Evolutionary conservation across 1,140 invertebrate genomes (phyloP).

Genomic region (Metopolophium dirhodum): DNA sequence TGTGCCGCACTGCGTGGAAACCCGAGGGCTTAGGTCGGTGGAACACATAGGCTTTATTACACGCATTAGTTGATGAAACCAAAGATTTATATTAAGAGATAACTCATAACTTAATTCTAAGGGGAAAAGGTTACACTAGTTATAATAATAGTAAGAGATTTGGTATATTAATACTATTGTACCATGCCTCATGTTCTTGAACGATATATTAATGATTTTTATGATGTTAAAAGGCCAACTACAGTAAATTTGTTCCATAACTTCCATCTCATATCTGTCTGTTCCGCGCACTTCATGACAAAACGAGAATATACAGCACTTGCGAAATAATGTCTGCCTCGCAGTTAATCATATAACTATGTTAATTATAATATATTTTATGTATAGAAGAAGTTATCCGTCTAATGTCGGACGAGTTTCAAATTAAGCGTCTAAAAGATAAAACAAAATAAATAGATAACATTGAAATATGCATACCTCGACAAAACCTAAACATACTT

Average conservation of each 20-base stretch:
- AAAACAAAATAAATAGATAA: not conserved
- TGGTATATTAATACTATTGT: too few relatives aligned
- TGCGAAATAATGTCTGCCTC: not conserved
- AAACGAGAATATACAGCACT: not conserved
- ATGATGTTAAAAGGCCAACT: not conserved
- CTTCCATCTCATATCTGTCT: not conserved
- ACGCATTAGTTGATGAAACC: too few relatives aligned
- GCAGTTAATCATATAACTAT: not conserved
- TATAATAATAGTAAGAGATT: too few relatives aligned
- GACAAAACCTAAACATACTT: not conserved
- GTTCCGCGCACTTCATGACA: not conserved
- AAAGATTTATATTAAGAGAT: too few relatives aligned
- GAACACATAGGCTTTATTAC: too few relatives aligned
- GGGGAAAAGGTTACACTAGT: too few relatives aligned
- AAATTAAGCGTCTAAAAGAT: not conserved
- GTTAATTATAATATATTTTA: not conserved
- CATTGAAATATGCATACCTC: not conserved
- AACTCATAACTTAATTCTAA: too few relatives aligned
- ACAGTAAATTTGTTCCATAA: not conserved
- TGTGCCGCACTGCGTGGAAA: too few relatives aligned
- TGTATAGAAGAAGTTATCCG: not conserved
- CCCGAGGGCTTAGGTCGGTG: too few relatives aligned
- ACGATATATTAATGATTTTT: too few relatives aligned
- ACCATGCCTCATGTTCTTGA: too few relatives aligned
- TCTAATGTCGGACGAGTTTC: not conserved